Conservation (phyloP, 1,140 invertebrate species). For the Meloidogyne hapla region DNA sequence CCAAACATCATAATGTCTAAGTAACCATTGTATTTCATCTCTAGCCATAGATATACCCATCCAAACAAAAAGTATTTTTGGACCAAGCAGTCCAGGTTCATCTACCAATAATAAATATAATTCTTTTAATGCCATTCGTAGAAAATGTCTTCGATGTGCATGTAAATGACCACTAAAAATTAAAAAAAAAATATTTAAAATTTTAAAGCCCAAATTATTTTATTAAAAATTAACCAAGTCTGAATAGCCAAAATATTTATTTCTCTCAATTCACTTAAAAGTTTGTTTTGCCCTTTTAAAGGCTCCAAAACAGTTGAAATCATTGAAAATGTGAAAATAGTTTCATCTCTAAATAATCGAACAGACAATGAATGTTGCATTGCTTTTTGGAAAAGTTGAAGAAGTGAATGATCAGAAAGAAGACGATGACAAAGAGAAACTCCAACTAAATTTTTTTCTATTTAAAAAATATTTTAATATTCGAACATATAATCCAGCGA, state of each 20-base stretch:
- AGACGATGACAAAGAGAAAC: constrained; percentile 81
- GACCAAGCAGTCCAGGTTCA: constrained; percentile 86
- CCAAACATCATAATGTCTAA: constrained; percentile 92
- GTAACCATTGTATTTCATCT: constrained; percentile 94
- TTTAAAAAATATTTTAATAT: not conserved
- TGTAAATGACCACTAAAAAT: constrained; percentile 47
- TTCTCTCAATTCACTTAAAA: constrained; percentile 56
- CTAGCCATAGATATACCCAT: constrained; percentile 89
- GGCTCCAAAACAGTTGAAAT: constrained; percentile 88
- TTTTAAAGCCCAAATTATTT: constrained; percentile 13
- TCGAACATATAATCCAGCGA: constrained; percentile 86
- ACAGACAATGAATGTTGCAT: constrained; percentile 90
- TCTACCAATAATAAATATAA: constrained; percentile 90
- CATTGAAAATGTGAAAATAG: constrained; percentile 89
- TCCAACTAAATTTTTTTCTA: constrained; percentile 71
- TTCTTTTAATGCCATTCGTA: constrained; percentile 90
- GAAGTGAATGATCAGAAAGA: constrained; percentile 65
- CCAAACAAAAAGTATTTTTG: constrained; percentile 84
- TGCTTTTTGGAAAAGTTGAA: constrained; percentile 85
- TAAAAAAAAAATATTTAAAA: no score
- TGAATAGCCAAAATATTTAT: constrained; percentile 41
- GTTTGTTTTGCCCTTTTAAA: constrained; percentile 75
- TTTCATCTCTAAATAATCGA: constrained; percentile 92
- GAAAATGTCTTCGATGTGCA: constrained; percentile 89
- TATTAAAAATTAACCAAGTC: constrained; percentile 25